A percentile compares a stretch with the other conserved stretches of the same genome.
Evolutionary conservation across 1,140 invertebrate species (phyloP).

Genomic region (Brachionus paranguensis): DNA sequence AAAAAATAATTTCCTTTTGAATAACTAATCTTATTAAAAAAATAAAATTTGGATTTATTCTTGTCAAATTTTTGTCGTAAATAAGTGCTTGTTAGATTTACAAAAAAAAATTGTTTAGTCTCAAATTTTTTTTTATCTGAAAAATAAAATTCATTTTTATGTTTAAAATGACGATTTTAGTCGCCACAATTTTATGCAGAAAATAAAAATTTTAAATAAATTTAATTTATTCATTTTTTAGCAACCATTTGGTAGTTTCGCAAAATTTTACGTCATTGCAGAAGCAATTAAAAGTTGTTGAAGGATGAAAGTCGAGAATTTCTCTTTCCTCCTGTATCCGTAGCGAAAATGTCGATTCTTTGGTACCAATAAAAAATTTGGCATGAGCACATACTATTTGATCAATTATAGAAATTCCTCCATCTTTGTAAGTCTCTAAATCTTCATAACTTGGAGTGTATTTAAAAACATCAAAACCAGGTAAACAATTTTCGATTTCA

Average conservation of each 20-base stretch:
- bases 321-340: constrained; percentile 93
- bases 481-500: constrained; percentile 55
- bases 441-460: constrained; percentile 56
- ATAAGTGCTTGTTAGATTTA: too few species aligned
- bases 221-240: background rate
- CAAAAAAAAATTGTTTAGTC: background rate
- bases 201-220: background rate
- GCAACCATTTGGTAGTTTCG: background rate
- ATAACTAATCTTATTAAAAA: too few species aligned
- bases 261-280: constrained; percentile 61
- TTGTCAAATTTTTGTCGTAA: too few species aligned
- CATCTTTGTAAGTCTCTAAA: constrained; percentile 60
- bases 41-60: too few species aligned
- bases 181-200: background rate
- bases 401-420: constrained; percentile 85
- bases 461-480: constrained; percentile 55
- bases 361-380: constrained; percentile 79
- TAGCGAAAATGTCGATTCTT: constrained; percentile 90
- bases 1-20: background rate
- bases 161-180: background rate
- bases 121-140: background rate
- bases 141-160: background rate
- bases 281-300: constrained; percentile 80
- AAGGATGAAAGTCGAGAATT: constrained; percentile 74
- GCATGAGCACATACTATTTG: constrained; percentile 88